Evolutionary conservation across 2,113 vertebrate species (phyloP), one percentile per base, ranked within the genome.

Genomic region (Etia nguti): DNA sequence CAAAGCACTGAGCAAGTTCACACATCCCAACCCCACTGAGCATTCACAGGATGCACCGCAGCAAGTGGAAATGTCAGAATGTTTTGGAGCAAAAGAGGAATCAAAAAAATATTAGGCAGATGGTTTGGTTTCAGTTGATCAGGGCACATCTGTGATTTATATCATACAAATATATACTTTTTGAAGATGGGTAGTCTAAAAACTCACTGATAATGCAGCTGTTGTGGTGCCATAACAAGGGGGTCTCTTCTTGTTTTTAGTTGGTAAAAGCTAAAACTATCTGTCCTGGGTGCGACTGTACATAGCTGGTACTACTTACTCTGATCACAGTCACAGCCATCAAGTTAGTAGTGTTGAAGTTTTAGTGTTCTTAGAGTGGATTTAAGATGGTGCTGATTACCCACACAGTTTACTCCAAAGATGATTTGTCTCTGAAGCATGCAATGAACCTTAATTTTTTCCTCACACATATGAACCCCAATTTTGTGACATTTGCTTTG

Each of bases 241-340:
- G 8, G 2, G 36, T 48, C 43, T 50, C 31, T 0, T 16, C 16
- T 75, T 20, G 43, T 24, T 31, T 6, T 48, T 75, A 20, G 24
- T 4, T 29, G 43, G 22, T 48, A 26, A 48, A 15, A 29, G 22
- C 24, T 46, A 13, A 46, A 70, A 24, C 41, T 1, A 4, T 18
- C 43, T 20, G 43, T 31, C 0, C 24, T 31, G 43, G 4, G 68
- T 75, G 68, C 4, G 24, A 48, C 24, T 1, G 43, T 50, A 16
- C 70, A 75, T 16, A 18, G 24, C 41, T 11, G 24, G 15, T 29
- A 6, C 22, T 10, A 9, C 68, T 73, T 24, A 26, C 68, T 73
- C 13, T 46, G 65, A 26, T 46, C 68, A 70, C 15, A 26, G 68
- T 0, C 1, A 6, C 41, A 48, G 68, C 1, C 41, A 26, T 2